These are phyloP conservation scores for Enteromius argenteus DNA, from an alignment of 2,797 vertebrate genomes.

Conservation along the genomic window DNA sequence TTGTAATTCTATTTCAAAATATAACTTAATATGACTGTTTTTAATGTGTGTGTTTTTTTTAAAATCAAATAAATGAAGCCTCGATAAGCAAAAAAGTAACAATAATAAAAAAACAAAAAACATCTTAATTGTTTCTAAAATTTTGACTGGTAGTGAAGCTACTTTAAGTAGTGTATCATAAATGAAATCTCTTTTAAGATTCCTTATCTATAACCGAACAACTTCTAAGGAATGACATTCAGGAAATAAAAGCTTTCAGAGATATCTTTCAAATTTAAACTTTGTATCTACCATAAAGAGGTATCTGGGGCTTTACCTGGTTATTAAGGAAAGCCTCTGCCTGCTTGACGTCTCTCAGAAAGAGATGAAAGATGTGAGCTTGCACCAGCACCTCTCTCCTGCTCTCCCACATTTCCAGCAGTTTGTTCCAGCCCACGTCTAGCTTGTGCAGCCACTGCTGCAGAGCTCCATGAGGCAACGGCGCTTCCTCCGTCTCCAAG, in stretches of 20 bases:
- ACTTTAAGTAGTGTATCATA: background rate
- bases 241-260: background rate
- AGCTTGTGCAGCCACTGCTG: slow-evolving; percentile 95
- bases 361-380: slow-evolving; percentile 92
- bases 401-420: slow-evolving; percentile 92
- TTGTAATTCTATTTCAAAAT: background rate
- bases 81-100: background rate
- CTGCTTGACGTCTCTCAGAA: slow-evolving; percentile 89
- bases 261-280: background rate
- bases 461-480: slow-evolving; percentile 85
- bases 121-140: background rate
- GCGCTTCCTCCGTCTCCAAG: slow-evolving; percentile 86
- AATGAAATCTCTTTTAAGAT: background rate
- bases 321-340: slow-evolving; percentile 85
- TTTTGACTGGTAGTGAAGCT: background rate
- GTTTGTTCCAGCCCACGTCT: slow-evolving; percentile 92
- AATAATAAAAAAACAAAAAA: too few relatives aligned
- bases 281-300: background rate
- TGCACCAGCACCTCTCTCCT: slow-evolving; percentile 88
- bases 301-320: slow-evolving; percentile 79
- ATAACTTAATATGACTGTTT: background rate
- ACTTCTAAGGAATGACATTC: background rate
- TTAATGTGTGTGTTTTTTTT: background rate
- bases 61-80: background rate
- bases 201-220: background rate